Evolutionary conservation across 2,113 vertebrate species (phyloP), one percentile per base, ranked within the genome.

Genomic region (Marmota flaviventris): DNA sequence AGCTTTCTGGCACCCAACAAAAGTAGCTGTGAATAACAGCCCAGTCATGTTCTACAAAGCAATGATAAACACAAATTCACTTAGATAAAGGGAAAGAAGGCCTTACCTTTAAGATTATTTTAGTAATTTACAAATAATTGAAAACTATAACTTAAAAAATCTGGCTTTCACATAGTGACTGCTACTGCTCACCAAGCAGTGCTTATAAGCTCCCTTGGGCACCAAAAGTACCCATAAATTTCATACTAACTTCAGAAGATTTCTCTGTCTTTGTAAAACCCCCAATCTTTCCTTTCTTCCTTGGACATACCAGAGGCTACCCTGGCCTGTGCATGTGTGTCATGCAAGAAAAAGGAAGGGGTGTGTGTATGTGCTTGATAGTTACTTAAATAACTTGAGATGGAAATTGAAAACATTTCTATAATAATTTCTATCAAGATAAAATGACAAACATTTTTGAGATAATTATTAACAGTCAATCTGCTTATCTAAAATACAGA

Each of bases 321-420:
- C 24, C 9, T 78, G 14, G 2, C 4, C 29, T 79, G 24, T n/a
- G 42, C 20, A 11, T 45, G 9, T 34, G n/a, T 78, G 7, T 34
- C 73, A 42, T 86, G 14, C 48, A 78, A 70, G 11, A 45, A 39
- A 56, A 67, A 58, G 29, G 9, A 67, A 27, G 45, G 13, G 51
- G 32, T 34, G 20, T 29, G 34, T 16, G 1, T 39, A 24, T 85
- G 32, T 18, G 18, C 34, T 81, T 45, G 56, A 51, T 17, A 32
- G 10, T 45, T 77, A 72, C 53, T 67, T 83, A 45, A 51, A 73
- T 85, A 96, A 63, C 53, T 67, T 86, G 48, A 18, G 18, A 27
- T 78, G 10, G 85, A 29, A 89, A 86, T 84, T 97, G 16, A 89
- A 94, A 77, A 77, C 16, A 78, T 73, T 89, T 88, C 37, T 78